phyloP scores from a whole-genome alignment of 2,797 vertebrate genomes.

The Lepidocolaptes lacrymiger region DNA sequence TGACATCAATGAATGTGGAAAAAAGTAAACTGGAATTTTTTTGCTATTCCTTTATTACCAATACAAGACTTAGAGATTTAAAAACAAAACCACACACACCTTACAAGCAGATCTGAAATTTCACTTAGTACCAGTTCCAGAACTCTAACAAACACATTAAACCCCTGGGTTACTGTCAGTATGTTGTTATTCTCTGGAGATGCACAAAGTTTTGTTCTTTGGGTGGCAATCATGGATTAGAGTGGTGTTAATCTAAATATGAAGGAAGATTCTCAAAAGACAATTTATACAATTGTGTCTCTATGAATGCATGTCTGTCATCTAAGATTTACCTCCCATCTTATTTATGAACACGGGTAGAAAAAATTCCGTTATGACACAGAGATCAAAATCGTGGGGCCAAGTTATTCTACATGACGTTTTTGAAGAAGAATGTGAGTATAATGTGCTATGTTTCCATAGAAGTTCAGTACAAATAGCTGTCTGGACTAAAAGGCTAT shows the following conservation, averaged over 20 bases:
- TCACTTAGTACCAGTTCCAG: not conserved
- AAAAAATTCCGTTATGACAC: not conserved
- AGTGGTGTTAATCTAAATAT: not conserved
- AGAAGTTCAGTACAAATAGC: not conserved
- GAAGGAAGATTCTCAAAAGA: not conserved
- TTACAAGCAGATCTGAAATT: not conserved
- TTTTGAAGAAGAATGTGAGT: not conserved
- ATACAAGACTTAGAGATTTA: not conserved
- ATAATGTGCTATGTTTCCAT: not conserved
- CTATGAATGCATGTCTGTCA: not conserved
- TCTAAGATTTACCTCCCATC: not conserved
- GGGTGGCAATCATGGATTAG: not conserved
- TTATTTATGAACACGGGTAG: not conserved
- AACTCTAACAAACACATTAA: not conserved
- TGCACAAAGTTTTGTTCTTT: not conserved
- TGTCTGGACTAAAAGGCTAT: not conserved
- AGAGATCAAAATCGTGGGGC: not conserved
- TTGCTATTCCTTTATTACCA: not conserved
- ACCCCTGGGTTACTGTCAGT: not conserved
- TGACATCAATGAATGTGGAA: not conserved
- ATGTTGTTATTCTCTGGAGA: not conserved
- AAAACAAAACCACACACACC: not conserved
- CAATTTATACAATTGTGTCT: not conserved
- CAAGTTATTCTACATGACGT: not conserved
- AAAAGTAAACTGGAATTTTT: not conserved